These are phyloP conservation scores for Rallus limicola DNA, from an alignment of 2,113 vertebrate species.

Conservation along the genomic window DNA sequence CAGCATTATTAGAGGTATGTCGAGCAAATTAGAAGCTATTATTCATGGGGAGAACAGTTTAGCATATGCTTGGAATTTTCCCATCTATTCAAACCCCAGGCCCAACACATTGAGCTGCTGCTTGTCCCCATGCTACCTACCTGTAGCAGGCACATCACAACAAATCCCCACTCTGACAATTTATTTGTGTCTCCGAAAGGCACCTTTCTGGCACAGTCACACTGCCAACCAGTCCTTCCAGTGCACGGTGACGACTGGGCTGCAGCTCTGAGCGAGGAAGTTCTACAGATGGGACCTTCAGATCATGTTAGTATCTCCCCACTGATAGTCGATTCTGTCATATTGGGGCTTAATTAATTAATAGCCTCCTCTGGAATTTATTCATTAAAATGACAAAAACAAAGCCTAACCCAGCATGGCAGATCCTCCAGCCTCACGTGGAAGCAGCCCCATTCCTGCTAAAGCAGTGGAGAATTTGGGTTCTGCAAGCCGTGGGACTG, in stretches of 20 bases:
- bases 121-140: neutral
- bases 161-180: neutral
- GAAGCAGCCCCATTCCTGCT: neutral
- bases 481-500: neutral
- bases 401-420: neutral
- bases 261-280: neutral
- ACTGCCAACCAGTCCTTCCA: neutral
- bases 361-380: neutral
- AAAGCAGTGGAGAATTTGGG: neutral
- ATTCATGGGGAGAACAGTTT: neutral
- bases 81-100: neutral
- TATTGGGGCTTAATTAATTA: constrained; percentile 40
- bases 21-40: constrained; percentile 25
- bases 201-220: neutral
- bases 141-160: neutral
- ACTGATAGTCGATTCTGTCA: neutral
- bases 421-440: neutral
- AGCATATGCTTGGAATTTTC: neutral
- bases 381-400: neutral
- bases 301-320: neutral
- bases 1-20: neutral
- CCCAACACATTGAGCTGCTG: neutral
- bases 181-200: neutral
- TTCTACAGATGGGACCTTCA: constrained; percentile 24
- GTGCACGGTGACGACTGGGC: neutral